Conservation (phyloP, 2,888 invertebrate genomes). For the Petrolisthes cinctipes region DNA sequence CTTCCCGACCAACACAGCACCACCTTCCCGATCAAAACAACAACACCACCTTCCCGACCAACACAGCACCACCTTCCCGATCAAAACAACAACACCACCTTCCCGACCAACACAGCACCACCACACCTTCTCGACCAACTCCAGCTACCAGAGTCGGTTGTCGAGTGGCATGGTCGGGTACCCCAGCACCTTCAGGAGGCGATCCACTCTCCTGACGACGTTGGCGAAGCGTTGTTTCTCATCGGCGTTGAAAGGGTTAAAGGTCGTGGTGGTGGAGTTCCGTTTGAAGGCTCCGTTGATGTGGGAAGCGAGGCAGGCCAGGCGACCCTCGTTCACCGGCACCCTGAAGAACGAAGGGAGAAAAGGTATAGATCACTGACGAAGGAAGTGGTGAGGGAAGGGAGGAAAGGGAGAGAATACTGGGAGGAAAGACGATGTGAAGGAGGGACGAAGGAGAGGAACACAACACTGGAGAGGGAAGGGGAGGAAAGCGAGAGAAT, state of each 20-base stretch:
- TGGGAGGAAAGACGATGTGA: neutral
- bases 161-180: conserved; percentile 1
- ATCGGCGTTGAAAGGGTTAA: conserved; percentile 21
- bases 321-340: conserved; percentile 22
- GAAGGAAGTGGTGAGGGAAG: too few relatives aligned
- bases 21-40: too few relatives aligned
- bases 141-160: conserved; percentile 10
- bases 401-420: too few relatives aligned
- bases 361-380: neutral
- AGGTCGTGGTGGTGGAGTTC: neutral
- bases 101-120: neutral
- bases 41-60: too few relatives aligned
- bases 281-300: conserved; percentile 25
- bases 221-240: conserved; percentile 21
- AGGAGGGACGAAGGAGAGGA: neutral
- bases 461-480: neutral
- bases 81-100: neutral
- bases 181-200: conserved; percentile 18
- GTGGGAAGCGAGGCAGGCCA: conserved; percentile 30
- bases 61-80: neutral
- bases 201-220: conserved; percentile 28
- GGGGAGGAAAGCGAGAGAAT: too few relatives aligned
- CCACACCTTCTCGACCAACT: neutral
- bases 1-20: neutral
- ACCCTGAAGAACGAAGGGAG: conserved; percentile 9